A percentile compares a stretch with the other conserved stretches of the same genome.
phyloP scores from a whole-genome alignment of 2,888 invertebrate species.

The Myathropa florea region DNA sequence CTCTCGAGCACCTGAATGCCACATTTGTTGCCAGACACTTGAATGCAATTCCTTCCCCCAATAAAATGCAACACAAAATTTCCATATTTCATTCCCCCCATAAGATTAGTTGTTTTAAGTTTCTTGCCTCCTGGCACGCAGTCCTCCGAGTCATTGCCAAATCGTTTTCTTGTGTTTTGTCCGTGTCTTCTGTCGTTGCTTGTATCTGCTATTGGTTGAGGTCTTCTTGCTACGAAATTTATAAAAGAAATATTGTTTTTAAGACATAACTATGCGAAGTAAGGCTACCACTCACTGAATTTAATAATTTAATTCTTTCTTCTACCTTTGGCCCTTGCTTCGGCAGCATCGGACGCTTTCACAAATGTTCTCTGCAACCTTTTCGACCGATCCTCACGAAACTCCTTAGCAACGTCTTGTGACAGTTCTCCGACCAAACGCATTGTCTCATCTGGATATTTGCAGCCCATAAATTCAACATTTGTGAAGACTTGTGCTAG shows the following conservation, averaged over 20 bases:
- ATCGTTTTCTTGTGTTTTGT: constrained; percentile 17
- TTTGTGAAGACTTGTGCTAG: constrained; percentile 95
- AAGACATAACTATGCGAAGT: neutral
- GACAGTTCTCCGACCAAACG: constrained; percentile 87
- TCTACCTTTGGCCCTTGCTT: constrained; percentile 87
- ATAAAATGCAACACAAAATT: constrained; percentile 75
- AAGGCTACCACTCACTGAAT: constrained; percentile 48
- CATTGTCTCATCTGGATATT: constrained; percentile 93
- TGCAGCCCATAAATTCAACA: constrained; percentile 83
- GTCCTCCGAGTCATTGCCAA: neutral
- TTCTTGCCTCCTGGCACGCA: neutral
- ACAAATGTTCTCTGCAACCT: constrained; percentile 89
- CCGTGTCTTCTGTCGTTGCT: constrained; percentile 14
- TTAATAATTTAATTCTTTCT: constrained; percentile 74
- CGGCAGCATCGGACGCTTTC: constrained; percentile 89
- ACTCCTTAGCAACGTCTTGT: constrained; percentile 87
- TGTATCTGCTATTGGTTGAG: constrained; percentile 43
- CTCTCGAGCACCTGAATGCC: constrained; percentile 75
- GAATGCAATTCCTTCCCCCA: constrained; percentile 76
- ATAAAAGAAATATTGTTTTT: neutral
- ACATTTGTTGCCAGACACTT: constrained; percentile 74
- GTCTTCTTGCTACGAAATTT: constrained; percentile 34
- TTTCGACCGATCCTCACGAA: constrained; percentile 84
- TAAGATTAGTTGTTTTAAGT: constrained; percentile 72
- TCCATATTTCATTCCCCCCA: constrained; percentile 75